Base-by-base conservation (phyloP, 2,888 invertebrate genomes). In the Sturmia bella region DNA sequence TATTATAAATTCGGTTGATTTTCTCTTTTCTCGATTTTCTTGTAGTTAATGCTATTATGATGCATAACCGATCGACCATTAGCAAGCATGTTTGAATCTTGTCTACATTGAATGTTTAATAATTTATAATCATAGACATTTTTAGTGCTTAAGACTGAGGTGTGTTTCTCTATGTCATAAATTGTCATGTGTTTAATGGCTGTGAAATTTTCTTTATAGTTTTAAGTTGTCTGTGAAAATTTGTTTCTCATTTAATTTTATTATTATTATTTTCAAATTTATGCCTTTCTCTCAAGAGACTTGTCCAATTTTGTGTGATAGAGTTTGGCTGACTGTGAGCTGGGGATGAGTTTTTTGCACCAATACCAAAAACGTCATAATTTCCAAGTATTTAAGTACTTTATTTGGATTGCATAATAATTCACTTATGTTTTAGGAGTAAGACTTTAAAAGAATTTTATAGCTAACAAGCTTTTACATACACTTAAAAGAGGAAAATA, bases 61-160 rank as follows among this genome's bases (percentile, higher is more conserved):
- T 41, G 50, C n/a, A 24, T n/a, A n/a, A n/a, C n/a, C 72, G 27
- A 52, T 17, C 48, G 57, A 39, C 15, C 63, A 64, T 52, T 52
- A 61, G 9, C 56, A 48, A 63, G 54, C 77, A 77, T 77, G 63
- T 59, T 70, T 70, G 63, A 69, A 70, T 70, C 63, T 63, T 77
- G 69, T 70, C 48, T 66, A 50, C 57, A 43, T 63, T 80, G 41
- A 80, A 80, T 80, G 70, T 76, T 72, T 70, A 66, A 80, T 76
- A 80, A 76, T 80, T 80, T 80, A 80, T 80, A 76, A 80, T 76
- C 80, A 66, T 80, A 54, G 56, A 76, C 72, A 80, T 61, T 76
- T 75, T 76, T 72, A 76, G 70, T 76, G 66, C 72, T 76, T 56
- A 52, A 66, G 43, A 70, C 43, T 56, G 66, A 80, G 80, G 70